A percentile compares a stretch with the other conserved stretches of the same genome.
Evolutionary conservation across 2,888 invertebrate genomes (phyloP).

Genomic region (Hypomecis punctinalis): DNA sequence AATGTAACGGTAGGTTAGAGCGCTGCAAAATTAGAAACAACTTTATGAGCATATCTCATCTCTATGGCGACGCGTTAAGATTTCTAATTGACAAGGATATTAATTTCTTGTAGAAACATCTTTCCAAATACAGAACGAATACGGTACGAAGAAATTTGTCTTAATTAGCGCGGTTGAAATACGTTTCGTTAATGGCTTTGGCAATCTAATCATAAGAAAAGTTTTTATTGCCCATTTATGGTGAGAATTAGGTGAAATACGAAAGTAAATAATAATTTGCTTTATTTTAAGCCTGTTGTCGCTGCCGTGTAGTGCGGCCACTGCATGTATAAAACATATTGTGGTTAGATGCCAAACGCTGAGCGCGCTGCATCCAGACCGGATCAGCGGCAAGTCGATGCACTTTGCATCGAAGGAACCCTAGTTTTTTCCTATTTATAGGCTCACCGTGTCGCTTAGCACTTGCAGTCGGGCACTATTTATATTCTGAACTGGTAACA

Average conservation of each 20-base stretch:
- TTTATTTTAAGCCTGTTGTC: slow-evolving; percentile 9
- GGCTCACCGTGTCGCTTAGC: slow-evolving; percentile 39
- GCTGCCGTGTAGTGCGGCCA: neutral
- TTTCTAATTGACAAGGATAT: slow-evolving; percentile 26
- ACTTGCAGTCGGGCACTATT: slow-evolving; percentile 29
- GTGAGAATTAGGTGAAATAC: slow-evolving; percentile 22
- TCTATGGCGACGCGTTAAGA: slow-evolving; percentile 18
- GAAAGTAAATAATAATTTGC: slow-evolving; percentile 41
- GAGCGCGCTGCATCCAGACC: slow-evolving; percentile 51
- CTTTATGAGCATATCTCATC: slow-evolving; percentile 16
- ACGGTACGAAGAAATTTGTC: slow-evolving; percentile 19
- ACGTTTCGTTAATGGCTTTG: slow-evolving; percentile 13
- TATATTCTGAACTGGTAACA: slow-evolving; percentile 19
- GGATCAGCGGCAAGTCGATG: slow-evolving; percentile 63
- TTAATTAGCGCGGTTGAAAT: slow-evolving; percentile 19
- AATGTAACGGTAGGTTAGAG: slow-evolving; percentile 30
- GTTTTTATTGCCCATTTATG: slow-evolving; percentile 15
- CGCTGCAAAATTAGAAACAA: slow-evolving; percentile 16
- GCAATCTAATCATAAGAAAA: slow-evolving; percentile 14
- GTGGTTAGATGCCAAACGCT: slow-evolving; percentile 40
- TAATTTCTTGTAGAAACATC: slow-evolving; percentile 12
- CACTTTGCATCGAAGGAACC: slow-evolving; percentile 53
- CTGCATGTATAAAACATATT: neutral
- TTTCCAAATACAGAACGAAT: slow-evolving; percentile 23
- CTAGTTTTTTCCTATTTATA: slow-evolving; percentile 57